phyloP scores from a whole-genome alignment of 2,888 invertebrate species.

The Oeneis ivallda region DNA sequence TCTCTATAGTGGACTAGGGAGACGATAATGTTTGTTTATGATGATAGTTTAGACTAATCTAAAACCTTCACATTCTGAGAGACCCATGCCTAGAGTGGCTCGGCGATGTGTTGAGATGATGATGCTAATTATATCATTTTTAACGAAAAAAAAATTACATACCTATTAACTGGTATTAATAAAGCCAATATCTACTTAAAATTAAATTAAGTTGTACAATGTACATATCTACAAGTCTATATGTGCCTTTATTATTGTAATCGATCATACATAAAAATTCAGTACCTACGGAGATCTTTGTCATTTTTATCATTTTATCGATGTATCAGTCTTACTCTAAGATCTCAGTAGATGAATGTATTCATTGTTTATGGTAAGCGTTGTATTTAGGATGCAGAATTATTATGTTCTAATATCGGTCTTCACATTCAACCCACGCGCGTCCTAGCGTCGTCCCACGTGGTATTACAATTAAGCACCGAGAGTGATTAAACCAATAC shows the following conservation, averaged over 20 bases:
- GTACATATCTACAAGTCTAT: no score
- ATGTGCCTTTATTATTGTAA: no score
- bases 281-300: background rate
- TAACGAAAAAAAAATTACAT: no score
- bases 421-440: slow-evolving; percentile 28
- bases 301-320: background rate
- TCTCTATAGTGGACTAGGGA: background rate
- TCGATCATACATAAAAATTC: no score
- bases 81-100: no score
- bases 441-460: slow-evolving; percentile 31
- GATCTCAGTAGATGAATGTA: background rate
- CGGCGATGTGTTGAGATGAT: no score
- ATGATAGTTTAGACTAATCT: background rate
- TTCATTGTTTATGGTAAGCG: slow-evolving; percentile 2
- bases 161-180: no score
- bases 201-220: no score
- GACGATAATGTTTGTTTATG: background rate
- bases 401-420: slow-evolving; percentile 10
- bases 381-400: slow-evolving; percentile 12
- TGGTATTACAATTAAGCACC: slow-evolving; percentile 26
- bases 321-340: background rate
- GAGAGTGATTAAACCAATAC: slow-evolving; percentile 21
- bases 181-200: no score
- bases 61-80: no score
- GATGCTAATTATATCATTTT: no score